Conservation (phyloP, 1,140 invertebrate genomes). For the Dendroctonus valens region DNA sequence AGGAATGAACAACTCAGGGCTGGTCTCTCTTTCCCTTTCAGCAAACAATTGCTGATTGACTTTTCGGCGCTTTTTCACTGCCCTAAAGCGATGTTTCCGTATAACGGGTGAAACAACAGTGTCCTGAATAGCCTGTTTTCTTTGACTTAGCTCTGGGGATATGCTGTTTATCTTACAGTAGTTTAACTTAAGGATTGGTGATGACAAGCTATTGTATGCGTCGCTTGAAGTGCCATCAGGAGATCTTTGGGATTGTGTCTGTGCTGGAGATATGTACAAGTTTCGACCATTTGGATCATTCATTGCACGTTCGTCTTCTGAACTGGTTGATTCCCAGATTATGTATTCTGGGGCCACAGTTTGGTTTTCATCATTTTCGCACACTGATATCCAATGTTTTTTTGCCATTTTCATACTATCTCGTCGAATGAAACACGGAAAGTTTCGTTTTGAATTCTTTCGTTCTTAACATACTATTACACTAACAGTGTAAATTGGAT, state of each 20-base stretch:
- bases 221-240: not conserved
- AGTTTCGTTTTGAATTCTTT: too few relatives aligned
- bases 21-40: not conserved
- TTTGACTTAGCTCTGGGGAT: constrained; percentile 10
- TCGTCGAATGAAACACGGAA: too few relatives aligned
- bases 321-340: constrained; percentile 7
- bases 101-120: constrained; percentile 11
- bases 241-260: not conserved
- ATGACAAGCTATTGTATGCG: not conserved
- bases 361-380: not conserved
- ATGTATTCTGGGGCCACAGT: not conserved
- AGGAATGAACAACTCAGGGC: not conserved
- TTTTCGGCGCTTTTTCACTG: constrained; percentile 8
- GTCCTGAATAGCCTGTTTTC: not conserved
- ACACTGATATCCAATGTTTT: constrained; percentile 9
- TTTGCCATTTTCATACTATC: constrained; percentile 5
- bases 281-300: not conserved
- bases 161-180: constrained; percentile 5
- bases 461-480: too few relatives aligned
- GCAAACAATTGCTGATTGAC: not conserved
- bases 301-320: constrained; percentile 5
- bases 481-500: too few relatives aligned
- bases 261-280: not conserved
- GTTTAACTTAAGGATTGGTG: constrained; percentile 6
- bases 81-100: constrained; percentile 1